Evolutionary conservation across 1,140 invertebrate species (phyloP), one percentile per base, ranked within the genome.

Genomic region (Heliothis virescens): DNA sequence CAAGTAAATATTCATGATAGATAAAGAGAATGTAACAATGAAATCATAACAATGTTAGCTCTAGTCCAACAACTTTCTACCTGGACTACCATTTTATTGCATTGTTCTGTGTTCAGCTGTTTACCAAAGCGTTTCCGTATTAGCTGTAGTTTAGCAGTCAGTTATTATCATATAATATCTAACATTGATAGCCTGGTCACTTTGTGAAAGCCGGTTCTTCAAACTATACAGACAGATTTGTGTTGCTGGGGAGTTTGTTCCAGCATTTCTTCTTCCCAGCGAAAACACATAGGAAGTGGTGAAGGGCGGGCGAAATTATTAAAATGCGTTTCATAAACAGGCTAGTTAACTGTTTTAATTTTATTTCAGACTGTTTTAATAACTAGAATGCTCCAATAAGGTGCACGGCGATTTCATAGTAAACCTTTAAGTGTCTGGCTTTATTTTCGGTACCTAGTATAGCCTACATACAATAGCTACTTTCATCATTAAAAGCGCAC

Each of bases 61-160:
- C n/a, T 59, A 11, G 53, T 59, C 53, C 41, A 55, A 73, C 71
- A 73, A 73, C 71, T 73, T 73, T 73, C 71, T 73, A 73, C 26
- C 29, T 73, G 53, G 53, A 57, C 34, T 57, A 53, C 26, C 50
- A 73, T 73, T 73, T 57, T 47, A 73, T 73, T 59, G 29, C 53
- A 73, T 73, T 73, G 71, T 73, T 59, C 71, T 13, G 10, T 73
- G 71, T 73, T 59, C 71, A 15, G 10, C 29, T 34, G 48, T 53
- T 63, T 63, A 41, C 15, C 53, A 59, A 47, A 41, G 34, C 71
- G 47, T 57, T 2, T n/a, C 34, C n/a, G 52, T 57, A 3, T 16
- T 26, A 72, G 16, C 16, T 21, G 29, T 29, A 41, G 2, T 7
- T 57, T 16, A 10, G 3, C 1, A 41, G 52, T 10, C 21, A 34